Percentiles rank a stretch among this genome's conserved stretches.
These are phyloP conservation scores for Apaloderma vittatum DNA, from an alignment of 2,113 vertebrate genomes.

Conservation along the genomic window DNA sequence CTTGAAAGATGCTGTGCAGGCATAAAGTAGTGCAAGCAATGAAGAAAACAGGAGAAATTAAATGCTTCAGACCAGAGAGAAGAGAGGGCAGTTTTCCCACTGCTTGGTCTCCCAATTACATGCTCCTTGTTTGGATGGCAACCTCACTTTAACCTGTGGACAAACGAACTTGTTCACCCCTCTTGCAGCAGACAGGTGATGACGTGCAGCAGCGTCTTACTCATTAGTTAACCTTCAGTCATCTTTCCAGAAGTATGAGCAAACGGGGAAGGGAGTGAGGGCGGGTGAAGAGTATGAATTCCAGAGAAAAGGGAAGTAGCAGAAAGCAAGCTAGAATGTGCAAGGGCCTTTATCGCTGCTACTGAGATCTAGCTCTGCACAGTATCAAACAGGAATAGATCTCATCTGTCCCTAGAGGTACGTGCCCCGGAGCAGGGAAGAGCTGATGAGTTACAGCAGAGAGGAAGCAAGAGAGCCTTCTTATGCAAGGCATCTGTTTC, in stretches of 20 bases:
- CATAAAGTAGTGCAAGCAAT: background rate
- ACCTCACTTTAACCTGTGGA: slow-evolving; percentile 57
- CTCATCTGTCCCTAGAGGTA: slow-evolving; percentile 68
- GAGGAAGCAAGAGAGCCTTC: slow-evolving; percentile 32
- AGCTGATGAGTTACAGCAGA: slow-evolving; percentile 35
- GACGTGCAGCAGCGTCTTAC: slow-evolving; percentile 74
- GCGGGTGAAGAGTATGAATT: slow-evolving; percentile 31
- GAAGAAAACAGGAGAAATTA: slow-evolving; percentile 66
- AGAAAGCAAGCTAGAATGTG: slow-evolving; percentile 63
- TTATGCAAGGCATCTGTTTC: slow-evolving; percentile 36
- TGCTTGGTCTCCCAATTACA: slow-evolving; percentile 41
- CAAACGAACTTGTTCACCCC: slow-evolving; percentile 79
- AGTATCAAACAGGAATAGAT: slow-evolving; percentile 54
- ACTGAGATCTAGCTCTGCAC: slow-evolving; percentile 35
- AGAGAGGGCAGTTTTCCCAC: slow-evolving; percentile 44
- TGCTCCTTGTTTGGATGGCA: slow-evolving; percentile 46
- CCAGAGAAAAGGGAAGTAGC: slow-evolving; percentile 74
- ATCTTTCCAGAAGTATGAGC: slow-evolving; percentile 79
- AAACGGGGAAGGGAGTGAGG: slow-evolving; percentile 58
- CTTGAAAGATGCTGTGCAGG: slow-evolving; percentile 51
- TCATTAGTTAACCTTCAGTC: slow-evolving; percentile 76
- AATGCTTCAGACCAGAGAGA: slow-evolving; percentile 26
- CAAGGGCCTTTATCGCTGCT: slow-evolving; percentile 48
- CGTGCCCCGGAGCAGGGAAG: slow-evolving; percentile 59
- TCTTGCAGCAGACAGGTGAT: slow-evolving; percentile 63